Conservation (phyloP, 2,888 invertebrate genomes). For the Plebejus anna region DNA sequence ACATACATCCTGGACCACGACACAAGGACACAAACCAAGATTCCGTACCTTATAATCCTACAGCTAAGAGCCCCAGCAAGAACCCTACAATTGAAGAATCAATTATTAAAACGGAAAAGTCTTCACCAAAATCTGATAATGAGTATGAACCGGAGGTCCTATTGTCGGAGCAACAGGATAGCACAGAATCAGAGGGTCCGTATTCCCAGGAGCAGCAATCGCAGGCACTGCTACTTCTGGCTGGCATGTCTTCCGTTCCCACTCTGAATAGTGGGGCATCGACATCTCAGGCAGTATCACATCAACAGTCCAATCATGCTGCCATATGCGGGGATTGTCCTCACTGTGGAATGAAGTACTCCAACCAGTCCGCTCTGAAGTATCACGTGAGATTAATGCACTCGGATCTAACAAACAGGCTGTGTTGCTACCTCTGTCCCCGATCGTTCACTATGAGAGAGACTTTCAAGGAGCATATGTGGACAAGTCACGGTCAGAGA, state of each 20-base stretch:
- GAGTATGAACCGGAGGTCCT: constrained; percentile 75
- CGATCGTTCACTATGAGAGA: constrained; percentile 84
- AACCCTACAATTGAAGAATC: constrained; percentile 52
- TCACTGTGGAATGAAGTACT: constrained; percentile 84
- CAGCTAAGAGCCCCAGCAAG: constrained; percentile 63
- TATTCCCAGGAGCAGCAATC: constrained; percentile 66
- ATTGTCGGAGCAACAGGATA: constrained; percentile 69
- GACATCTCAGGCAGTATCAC: constrained; percentile 62
- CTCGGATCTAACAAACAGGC: constrained; percentile 83
- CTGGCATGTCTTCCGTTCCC: constrained; percentile 64
- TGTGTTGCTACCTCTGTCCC: constrained; percentile 85
- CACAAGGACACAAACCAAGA: constrained; percentile 60
- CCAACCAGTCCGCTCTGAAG: constrained; percentile 84
- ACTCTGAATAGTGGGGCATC: constrained; percentile 59
- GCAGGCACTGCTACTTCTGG: constrained; percentile 61
- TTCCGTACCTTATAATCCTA: constrained; percentile 48
- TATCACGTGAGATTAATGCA: constrained; percentile 85
- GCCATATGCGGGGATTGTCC: constrained; percentile 83
- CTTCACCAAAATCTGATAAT: constrained; percentile 68
- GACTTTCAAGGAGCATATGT: constrained; percentile 85
- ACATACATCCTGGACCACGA: constrained; percentile 51
- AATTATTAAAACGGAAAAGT: constrained; percentile 65
- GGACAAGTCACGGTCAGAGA: constrained; percentile 82
- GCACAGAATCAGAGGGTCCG: constrained; percentile 57
- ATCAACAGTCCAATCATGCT: constrained; percentile 72